Base-by-base conservation (phyloP, 2,888 invertebrate genomes). In the Escarpia spicata region DNA sequence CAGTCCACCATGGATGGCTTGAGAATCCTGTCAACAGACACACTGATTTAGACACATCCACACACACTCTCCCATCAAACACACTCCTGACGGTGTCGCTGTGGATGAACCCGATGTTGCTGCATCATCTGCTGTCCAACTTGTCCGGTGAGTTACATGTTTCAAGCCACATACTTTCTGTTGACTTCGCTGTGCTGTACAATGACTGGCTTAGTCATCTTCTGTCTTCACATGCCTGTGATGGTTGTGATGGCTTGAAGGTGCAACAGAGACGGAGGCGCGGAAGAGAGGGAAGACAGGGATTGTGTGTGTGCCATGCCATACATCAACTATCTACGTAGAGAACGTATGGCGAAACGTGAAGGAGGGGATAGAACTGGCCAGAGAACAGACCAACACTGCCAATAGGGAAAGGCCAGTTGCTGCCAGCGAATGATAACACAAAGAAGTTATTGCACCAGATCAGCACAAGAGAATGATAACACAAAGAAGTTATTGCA, bases 1-100 rank as follows among this genome's bases (percentile, higher is more conserved):
- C 75, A 75, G 75, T 75, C 75, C 75, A 75, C 75, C 19, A 75
- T 75, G 75, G 75, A 26, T 6, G 75, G 75, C 75, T 75, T 75
- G 75, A 75, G 75, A n/a, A 75, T 75, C 75, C 75, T 75, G 75
- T 75, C 19, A 75, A 75, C 75, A 75, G 75, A 75, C 75, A 75
- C 75, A 75, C 75, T 75, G 75, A n/a, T 75, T 75, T 75, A 75
- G n/a, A 75, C 75, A 75, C 19, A 75, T 75, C 75, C n/a, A 75
- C 26, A 75, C n/a, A 19, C n/a, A 75, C 75, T 19, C n/a, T n/a
- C 75, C 75, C 75, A 75, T 6, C 52, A 52, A 52, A 75, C 75
- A n/a, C n/a, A 26, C 60, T 60, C 60, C 19, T 26, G 4, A 75
- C 19, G 3, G 3, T 75, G 75, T 75, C 75, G 26, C 75, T 26